Conservation (phyloP, 2,797 vertebrate species). For the Megaceryle alcyon region DNA sequence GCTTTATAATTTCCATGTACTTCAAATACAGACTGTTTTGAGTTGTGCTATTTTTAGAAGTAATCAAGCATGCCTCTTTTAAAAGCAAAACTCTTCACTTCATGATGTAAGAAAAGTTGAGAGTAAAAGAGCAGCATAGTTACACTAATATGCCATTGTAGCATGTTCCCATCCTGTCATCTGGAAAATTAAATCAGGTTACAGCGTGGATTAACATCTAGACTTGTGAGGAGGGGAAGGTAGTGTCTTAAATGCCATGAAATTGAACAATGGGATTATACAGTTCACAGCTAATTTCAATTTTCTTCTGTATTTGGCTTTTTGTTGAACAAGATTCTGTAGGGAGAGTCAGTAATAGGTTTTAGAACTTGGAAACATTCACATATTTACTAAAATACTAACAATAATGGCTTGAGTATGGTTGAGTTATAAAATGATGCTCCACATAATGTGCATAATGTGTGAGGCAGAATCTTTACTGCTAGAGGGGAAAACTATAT, state of each 20-base stretch:
- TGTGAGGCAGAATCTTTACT: background rate
- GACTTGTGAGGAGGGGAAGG: constrained; percentile 72
- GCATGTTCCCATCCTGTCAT: constrained; percentile 86
- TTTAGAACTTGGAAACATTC: background rate
- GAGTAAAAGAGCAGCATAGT: constrained; percentile 72
- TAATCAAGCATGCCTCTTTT: constrained; percentile 3
- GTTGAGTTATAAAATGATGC: background rate
- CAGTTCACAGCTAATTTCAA: constrained; percentile 79
- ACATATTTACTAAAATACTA: constrained; percentile 1
- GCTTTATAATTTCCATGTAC: background rate
- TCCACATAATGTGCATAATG: background rate
- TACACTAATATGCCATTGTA: constrained; percentile 65
- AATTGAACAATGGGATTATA: constrained; percentile 90
- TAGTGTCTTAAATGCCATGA: constrained; percentile 87
- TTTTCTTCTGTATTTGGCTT: constrained; percentile 68
- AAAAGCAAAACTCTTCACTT: constrained; percentile 18
- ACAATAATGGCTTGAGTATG: background rate
- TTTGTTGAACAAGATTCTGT: constrained; percentile 27
- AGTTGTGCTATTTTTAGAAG: background rate
- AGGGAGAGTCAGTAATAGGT: background rate
- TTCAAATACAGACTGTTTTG: background rate
- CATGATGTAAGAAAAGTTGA: constrained; percentile 29
- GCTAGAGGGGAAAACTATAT: background rate
- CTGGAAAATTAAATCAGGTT: constrained; percentile 87
- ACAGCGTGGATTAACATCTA: constrained; percentile 82